phyloP scores from a whole-genome alignment of 92 coral and sea anemone genomes.

The Actinostola sp. region DNA sequence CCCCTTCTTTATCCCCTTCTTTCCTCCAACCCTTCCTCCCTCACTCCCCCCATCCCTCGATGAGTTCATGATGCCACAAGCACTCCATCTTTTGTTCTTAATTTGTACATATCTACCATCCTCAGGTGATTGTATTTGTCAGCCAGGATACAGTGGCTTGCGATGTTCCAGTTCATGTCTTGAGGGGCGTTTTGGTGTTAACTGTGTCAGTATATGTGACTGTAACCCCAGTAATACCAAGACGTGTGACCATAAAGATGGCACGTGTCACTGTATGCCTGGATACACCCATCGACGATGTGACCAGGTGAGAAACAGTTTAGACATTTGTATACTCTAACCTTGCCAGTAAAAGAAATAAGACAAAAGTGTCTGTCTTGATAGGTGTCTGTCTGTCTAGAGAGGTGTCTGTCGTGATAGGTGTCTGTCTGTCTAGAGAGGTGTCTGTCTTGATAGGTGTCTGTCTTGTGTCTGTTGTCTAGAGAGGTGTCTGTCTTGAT shows the following conservation, averaged over 20 bases:
- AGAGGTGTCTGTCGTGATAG: no score
- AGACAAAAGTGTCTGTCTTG: no score
- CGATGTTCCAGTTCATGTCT: slow-evolving; percentile 75
- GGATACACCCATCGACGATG: slow-evolving; percentile 85
- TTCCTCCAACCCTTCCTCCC: not conserved
- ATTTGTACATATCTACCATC: not conserved
- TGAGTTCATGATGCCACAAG: not conserved
- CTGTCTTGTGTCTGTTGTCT: no score
- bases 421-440: no score
- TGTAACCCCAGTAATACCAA: slow-evolving; percentile 79
- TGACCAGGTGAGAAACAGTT: slow-evolving; percentile 70
- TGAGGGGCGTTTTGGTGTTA: slow-evolving; percentile 79
- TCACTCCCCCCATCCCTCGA: not conserved
- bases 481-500: no score
- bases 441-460: no score
- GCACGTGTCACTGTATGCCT: slow-evolving; percentile 75
- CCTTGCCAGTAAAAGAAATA: no score
- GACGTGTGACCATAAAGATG: slow-evolving; percentile 76
- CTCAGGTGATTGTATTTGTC: slow-evolving; percentile 70
- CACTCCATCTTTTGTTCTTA: no score
- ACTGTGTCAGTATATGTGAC: slow-evolving; percentile 72
- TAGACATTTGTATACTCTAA: no score
- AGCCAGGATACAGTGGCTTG: slow-evolving; percentile 77
- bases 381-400: no score
- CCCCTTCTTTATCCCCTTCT: not conserved